Evolutionary conservation across 2,888 invertebrate genomes (phyloP).

Genomic region (Hedychridium roseum): DNA sequence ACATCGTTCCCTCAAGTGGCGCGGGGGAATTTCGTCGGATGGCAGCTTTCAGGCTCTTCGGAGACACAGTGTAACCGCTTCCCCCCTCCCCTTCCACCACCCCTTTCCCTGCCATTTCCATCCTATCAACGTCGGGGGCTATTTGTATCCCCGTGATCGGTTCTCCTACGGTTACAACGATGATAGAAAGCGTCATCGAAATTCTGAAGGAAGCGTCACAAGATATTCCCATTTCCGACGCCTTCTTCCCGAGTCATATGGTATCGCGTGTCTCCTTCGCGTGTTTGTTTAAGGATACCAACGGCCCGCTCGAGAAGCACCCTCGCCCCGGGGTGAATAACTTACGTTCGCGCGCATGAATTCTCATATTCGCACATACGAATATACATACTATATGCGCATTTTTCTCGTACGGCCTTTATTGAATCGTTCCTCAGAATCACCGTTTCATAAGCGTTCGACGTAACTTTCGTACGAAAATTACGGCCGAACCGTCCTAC

Average conservation of each 20-base stretch:
- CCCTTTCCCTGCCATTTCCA: constrained; percentile 30
- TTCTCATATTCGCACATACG: constrained; percentile 24
- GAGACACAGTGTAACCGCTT: no score
- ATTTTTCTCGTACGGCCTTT: no score
- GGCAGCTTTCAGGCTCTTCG: no score
- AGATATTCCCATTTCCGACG: constrained; percentile 50
- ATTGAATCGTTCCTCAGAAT: no score
- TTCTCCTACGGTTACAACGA: constrained; percentile 31
- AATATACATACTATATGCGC: no score
- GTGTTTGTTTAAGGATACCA: constrained; percentile 53
- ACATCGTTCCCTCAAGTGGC: no score
- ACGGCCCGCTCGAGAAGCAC: constrained; percentile 38
- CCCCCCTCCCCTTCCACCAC: no score
- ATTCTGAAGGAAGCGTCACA: constrained; percentile 52
- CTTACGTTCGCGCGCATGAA: constrained; percentile 50
- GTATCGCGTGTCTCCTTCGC: constrained; percentile 47
- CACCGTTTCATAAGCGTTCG: no score
- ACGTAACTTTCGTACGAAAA: no score
- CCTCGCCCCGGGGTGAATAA: constrained; percentile 52
- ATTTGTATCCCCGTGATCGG: constrained; percentile 38
- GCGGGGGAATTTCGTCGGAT: no score
- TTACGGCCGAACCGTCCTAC: no score
- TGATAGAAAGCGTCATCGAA: constrained; percentile 46
- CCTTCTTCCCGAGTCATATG: constrained; percentile 47
- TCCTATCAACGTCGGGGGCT: constrained; percentile 28